Evolutionary conservation across 1,140 invertebrate species (phyloP).

Genomic region (Eurosta solidaginis): DNA sequence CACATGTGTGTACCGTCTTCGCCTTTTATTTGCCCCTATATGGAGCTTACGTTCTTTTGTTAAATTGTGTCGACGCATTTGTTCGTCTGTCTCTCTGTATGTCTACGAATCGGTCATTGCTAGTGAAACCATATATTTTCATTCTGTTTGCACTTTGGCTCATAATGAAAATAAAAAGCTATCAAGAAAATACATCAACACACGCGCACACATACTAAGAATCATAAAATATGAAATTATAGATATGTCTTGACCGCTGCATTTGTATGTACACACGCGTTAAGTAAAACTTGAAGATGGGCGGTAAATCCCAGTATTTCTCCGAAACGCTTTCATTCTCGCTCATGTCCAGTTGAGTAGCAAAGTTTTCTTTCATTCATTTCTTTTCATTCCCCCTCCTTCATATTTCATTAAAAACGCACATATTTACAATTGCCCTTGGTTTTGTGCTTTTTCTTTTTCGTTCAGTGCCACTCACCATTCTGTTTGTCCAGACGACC

Average conservation of each 20-base stretch:
- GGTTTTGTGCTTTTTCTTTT: slow-evolving; percentile 25
- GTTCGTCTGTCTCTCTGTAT: too few relatives aligned
- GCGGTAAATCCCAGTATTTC: not conserved
- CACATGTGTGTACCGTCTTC: too few relatives aligned
- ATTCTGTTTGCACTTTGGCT: slow-evolving; percentile 35
- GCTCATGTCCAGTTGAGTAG: not conserved
- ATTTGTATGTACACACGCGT: not conserved
- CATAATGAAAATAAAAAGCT: slow-evolving; percentile 35
- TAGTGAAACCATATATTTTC: not conserved
- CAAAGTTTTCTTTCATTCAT: not conserved
- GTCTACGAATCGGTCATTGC: not conserved
- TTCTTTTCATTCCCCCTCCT: too few relatives aligned
- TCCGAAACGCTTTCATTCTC: slow-evolving; percentile 21
- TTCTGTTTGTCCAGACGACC: slow-evolving; percentile 57
- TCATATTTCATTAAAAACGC: not conserved
- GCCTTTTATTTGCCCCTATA: not conserved
- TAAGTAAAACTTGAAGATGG: not conserved
- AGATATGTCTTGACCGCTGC: not conserved
- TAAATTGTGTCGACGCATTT: not conserved
- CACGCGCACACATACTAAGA: not conserved
- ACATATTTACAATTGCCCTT: not conserved
- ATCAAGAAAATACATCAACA: slow-evolving; percentile 8
- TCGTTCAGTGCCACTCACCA: slow-evolving; percentile 10
- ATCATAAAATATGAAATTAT: not conserved
- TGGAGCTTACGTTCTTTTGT: not conserved